Base-by-base conservation (phyloP, 2,113 vertebrate species). In the Poeciliopsis turrubarensis region DNA sequence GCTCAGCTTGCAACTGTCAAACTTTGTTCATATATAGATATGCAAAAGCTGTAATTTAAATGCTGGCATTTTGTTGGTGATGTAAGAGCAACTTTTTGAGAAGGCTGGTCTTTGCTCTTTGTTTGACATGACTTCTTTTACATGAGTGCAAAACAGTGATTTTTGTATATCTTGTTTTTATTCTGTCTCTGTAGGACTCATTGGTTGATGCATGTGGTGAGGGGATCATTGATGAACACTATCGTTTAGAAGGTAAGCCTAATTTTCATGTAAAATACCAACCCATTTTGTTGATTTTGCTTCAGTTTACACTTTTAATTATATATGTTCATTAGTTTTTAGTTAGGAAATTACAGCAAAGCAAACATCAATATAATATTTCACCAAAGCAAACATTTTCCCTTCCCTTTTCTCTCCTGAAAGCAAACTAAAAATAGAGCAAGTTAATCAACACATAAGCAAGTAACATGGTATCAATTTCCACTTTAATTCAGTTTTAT, bases 201-300 rank as follows among this genome's bases (percentile, higher is more conserved):
- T 86, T 95, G 88, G 95, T 94, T 5, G 95, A 97, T 78, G 92
- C 94, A 60, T 96, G 95, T 91, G 93, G 95, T 80, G 96, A 97
- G 41, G 81, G 91, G 5, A 92, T 96, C 80, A 93, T 95, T 34
- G 96, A 97, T 79, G 97, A 97, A 86, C 96, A 96, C 86, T 99
- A 97, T 89, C 97, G 95, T 62, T 94, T 99, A 78, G 96, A 99
- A 97, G 97, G 98, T 99, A 96, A 77, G 89, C 5, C 25, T 19
- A 65, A 22, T 71, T 12, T 30, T 54, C 61, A 11, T 60, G 69
- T 37, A 5, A 30, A 8, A 6, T 51, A 61, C 25, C 39, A 37
- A 3, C 31, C 31, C 22, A 64, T 27, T 22, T 72, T 11, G 29
- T 14, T 26, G 11, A 13, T 60, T 66, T 25, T 32, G 4, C 44